Evolutionary conservation across 2,797 vertebrate genomes (phyloP), one percentile per base, ranked within the genome.

Genomic region (Schizopygopsis malacanthus): DNA sequence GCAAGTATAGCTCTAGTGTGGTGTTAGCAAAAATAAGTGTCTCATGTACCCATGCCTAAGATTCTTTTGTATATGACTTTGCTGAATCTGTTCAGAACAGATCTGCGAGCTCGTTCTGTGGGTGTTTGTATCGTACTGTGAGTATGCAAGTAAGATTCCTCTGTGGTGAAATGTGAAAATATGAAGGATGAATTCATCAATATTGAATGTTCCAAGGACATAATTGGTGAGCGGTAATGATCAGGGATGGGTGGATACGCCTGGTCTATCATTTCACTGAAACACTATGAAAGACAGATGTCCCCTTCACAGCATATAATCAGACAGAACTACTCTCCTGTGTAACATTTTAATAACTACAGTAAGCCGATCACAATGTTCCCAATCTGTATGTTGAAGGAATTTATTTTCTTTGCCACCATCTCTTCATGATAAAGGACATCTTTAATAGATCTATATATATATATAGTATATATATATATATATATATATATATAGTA

Each of bases 251-350:
- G 47, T 61, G 10, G 70, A 83, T 25, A 83, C 25, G 70, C 16
- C 41, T 63, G 71, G 56, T 41, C 72, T 65, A 50, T 83, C 71
- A 76, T 83, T 76, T 15, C 59, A 41, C 47, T 77, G 33, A 77
- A 41, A 41, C 22, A 18, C 33, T 39, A 39, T 47, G 43, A 83
- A 76, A 83, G 59, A 73, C 72, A 83, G 56, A 76, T 83, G 72
- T 67, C 72, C 65, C 45, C 33, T 84, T 77, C 82, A 41, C 20
- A 52, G 33, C 33, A 18, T 41, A 67, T 12, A 41, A 43, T 52
- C 59, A 54, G 28, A 77, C 22, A 67, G 20, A 77, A 67, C 2
- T 43, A 65, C 82, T 84, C 59, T 84, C 82, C 33, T 67, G 61
- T 67, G 72, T 10, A 25, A 67, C 45, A 20, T 77, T 83, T 18